Percentiles rank a stretch among this genome's conserved stretches.
These are phyloP conservation scores for Cyprinodon brontotheroides DNA, from an alignment of 2,113 vertebrate species.

Conservation along the genomic window DNA sequence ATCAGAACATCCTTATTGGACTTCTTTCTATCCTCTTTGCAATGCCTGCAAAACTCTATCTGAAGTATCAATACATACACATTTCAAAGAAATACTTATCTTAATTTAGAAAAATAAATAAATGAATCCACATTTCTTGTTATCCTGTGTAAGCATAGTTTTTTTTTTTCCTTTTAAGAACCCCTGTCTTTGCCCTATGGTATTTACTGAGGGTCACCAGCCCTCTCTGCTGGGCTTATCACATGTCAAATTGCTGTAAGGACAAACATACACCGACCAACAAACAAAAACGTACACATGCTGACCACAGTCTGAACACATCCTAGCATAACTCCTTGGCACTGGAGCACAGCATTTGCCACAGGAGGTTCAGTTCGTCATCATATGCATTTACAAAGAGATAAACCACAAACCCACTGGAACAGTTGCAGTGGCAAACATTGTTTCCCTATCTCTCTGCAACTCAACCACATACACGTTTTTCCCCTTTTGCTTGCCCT, in stretches of 20 bases:
- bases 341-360: conserved; percentile 63
- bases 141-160: conserved; percentile 6
- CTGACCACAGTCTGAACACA: conserved; percentile 52
- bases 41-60: too few species aligned
- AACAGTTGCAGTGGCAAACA: conserved; percentile 53
- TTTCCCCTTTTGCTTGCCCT: conserved; percentile 75
- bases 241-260: conserved; percentile 87
- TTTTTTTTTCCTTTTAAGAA: neutral
- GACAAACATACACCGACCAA: conserved; percentile 56
- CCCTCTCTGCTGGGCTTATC: conserved; percentile 89
- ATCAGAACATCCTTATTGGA: too few species aligned
- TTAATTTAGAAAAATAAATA: neutral
- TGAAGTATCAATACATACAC: neutral
- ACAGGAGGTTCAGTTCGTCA: conserved; percentile 66
- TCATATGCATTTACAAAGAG: conserved; percentile 64
- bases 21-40: too few species aligned
- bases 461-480: conserved; percentile 52
- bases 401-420: conserved; percentile 57
- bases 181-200: conserved; percentile 88
- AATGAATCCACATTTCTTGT: conserved; percentile 19
- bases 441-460: conserved; percentile 64
- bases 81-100: neutral
- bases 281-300: conserved; percentile 8
- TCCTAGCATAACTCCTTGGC: conserved; percentile 69
- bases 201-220: conserved; percentile 88